These are phyloP conservation scores for Caenorhabditis sp. DNA, from an alignment of 2,888 invertebrate species.

Conservation along the genomic window DNA sequence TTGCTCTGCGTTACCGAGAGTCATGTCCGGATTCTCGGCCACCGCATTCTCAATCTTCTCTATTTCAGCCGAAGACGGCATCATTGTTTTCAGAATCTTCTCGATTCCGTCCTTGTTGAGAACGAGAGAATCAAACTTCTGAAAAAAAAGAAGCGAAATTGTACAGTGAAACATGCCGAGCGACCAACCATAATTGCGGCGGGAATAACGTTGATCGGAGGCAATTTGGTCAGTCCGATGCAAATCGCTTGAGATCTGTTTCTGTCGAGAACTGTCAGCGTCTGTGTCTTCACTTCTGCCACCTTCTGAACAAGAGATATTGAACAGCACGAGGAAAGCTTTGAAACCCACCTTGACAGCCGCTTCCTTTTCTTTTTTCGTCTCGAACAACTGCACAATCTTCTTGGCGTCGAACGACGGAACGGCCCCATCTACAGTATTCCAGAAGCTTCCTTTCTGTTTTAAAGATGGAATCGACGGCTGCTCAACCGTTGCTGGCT, in stretches of 20 bases:
- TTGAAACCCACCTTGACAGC: constrained; percentile 63
- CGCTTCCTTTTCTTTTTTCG: constrained; percentile 87
- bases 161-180: neutral
- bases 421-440: constrained; percentile 84
- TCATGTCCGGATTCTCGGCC: constrained; percentile 90
- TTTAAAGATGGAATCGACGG: constrained; percentile 73
- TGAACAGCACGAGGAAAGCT: neutral
- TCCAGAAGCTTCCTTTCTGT: constrained; percentile 85
- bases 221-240: constrained; percentile 98
- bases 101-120: constrained; percentile 89
- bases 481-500: constrained; percentile 83
- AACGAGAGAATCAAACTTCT: constrained; percentile 99
- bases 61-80: constrained; percentile 87
- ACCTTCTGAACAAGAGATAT: constrained; percentile 53
- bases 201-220: constrained; percentile 96
- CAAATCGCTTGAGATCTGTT: constrained; percentile 99
- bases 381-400: constrained; percentile 96
- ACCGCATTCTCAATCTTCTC: constrained; percentile 65
- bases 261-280: constrained; percentile 91
- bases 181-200: constrained; percentile 86
- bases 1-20: constrained; percentile 90
- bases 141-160: constrained; percentile 80
- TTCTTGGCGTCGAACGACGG: constrained; percentile 92
- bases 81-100: constrained; percentile 93
- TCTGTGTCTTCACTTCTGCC: constrained; percentile 85